Conservation (phyloP, 2,888 invertebrate species). For the Psylliodes chrysocephalus region DNA sequence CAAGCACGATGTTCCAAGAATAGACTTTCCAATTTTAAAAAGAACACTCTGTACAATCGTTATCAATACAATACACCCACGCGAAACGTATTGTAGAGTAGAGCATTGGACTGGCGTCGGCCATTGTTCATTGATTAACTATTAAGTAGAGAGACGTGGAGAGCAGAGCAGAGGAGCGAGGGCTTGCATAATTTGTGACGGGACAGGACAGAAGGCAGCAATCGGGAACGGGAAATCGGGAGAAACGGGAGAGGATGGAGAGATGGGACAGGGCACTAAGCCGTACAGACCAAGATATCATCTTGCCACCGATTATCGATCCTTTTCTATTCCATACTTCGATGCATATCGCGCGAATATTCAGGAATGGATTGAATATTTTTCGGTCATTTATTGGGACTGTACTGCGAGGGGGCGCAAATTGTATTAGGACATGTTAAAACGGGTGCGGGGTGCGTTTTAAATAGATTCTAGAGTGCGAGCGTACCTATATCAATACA, state of each 20-base stretch:
- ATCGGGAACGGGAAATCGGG: conserved; percentile 34
- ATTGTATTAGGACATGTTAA: no score
- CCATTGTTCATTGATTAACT: conserved; percentile 54
- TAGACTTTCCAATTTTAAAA: no score
- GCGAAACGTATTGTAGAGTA: not conserved
- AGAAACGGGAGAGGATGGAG: conserved; percentile 19
- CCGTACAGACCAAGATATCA: conserved; percentile 23
- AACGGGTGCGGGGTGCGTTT: no score
- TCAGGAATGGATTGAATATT: not conserved
- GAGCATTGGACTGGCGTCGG: conserved; percentile 20
- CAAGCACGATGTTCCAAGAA: no score
- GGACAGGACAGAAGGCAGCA: conserved; percentile 44
- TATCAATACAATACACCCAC: no score
- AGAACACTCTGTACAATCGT: no score
- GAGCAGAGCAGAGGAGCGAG: conserved; percentile 33
- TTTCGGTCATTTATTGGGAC: no score
- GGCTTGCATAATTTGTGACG: conserved; percentile 54
- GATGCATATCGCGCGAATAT: conserved; percentile 14
- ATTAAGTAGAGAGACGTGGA: conserved; percentile 45
- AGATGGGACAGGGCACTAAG: conserved; percentile 43
- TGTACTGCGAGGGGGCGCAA: no score
- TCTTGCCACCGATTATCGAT: conserved; percentile 46
- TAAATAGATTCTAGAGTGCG: no score
- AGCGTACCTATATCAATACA: no score
- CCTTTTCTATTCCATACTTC: conserved; percentile 28